Base-by-base conservation (phyloP, 2,888 invertebrate genomes). In the Monopis laevigella region DNA sequence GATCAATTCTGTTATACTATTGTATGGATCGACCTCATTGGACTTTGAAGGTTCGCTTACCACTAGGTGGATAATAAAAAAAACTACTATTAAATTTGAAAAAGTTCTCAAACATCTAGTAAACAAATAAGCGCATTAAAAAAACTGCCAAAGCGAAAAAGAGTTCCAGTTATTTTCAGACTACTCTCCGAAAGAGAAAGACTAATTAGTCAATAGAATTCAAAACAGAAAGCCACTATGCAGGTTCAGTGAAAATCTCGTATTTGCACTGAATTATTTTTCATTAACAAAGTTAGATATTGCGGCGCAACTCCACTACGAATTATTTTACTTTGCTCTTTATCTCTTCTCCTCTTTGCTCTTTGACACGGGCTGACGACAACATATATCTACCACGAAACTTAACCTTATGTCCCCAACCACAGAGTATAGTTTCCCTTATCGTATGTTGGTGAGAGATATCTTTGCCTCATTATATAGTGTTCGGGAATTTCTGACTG, bases 361-460 rank as follows among this genome's bases (percentile, higher is more conserved):
- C 75, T 78, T 71, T 77, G 77, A 77, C 77, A 74, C 65, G 63
- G 59, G 52, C 63, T 71, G 71, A 71, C 65, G 68, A 59, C 56
- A 48, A 53, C 63, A 39, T 26, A 39, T 14, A 14, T 14, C 2
- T 18, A 28, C 16, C 12, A 7, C 14, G 13, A 11, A 40, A 36
- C 7, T 36, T 6, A 11, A 21, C 11, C 36, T 32, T 32, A 32
- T 6, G 14, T 18, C 16, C 12, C 5, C 12, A n/a, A 21, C n/a
- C 10, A 36, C 19, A 12, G 36, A 36, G 5, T 3, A 36, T 21
- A 36, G 21, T 2, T 21, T 32, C 7, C 29, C 12, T 17, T n/a
- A n/a, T n/a, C n/a, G n/a, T n/a, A n/a, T n/a, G n/a, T n/a, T n/a
- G n/a, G n/a, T n/a, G 21, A 21, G 36, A 21, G 36, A 36, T 36